Evolutionary conservation across 2,888 invertebrate genomes (phyloP).

Genomic region (Drosophila tanythrix): DNA sequence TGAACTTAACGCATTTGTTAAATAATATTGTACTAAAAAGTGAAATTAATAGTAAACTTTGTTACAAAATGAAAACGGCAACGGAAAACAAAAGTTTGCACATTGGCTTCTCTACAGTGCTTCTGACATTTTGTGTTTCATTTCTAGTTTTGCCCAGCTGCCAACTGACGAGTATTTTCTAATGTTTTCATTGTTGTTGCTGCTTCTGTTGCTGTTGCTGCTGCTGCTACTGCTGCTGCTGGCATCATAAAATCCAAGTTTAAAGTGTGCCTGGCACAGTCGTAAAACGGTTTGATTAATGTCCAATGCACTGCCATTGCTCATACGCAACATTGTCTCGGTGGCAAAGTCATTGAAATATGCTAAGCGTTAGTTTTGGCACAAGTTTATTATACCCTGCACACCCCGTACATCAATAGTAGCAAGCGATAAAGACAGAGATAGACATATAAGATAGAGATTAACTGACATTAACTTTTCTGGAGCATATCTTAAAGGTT

Average conservation of each 20-base stretch:
- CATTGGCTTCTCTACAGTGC: not conserved
- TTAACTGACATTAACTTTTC: not conserved
- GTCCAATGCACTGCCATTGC: conserved; percentile 40
- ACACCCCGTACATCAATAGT: not conserved
- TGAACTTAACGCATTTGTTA: not conserved
- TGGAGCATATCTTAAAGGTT: not conserved
- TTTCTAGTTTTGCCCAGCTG: conserved; percentile 25
- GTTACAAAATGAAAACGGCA: not conserved
- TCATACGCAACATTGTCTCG: conserved; percentile 58
- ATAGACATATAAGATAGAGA: not conserved
- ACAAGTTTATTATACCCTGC: not conserved
- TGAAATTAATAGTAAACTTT: conserved; percentile 16
- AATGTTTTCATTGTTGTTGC: not conserved
- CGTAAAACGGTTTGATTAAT: conserved; percentile 40
- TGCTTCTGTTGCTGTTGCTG: not conserved
- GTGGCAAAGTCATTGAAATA: conserved; percentile 3
- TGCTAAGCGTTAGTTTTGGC: conserved; percentile 7
- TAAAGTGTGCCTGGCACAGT: conserved; percentile 17
- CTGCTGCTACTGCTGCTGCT: not conserved
- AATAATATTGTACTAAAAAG: not conserved
- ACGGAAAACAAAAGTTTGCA: not conserved
- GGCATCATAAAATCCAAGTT: conserved; percentile 39
- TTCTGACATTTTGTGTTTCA: conserved; percentile 25
- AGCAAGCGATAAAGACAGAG: not conserved
- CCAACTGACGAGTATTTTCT: not conserved